Base-by-base conservation (phyloP, 2,888 invertebrate species). In the Lordiphosa andalusiaca region DNA sequence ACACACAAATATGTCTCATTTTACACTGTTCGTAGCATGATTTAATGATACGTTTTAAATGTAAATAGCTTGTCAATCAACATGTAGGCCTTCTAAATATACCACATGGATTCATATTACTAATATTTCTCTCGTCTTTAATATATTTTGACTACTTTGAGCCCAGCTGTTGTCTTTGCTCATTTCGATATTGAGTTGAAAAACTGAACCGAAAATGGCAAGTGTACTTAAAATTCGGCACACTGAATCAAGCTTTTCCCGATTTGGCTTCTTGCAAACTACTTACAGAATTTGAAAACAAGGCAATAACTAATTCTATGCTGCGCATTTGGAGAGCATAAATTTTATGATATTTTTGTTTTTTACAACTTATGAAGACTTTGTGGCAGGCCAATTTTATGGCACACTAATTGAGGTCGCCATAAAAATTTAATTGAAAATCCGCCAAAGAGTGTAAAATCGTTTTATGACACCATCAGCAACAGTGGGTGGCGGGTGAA, bases 341-440 rank as follows among this genome's bases (percentile, higher is more conserved):
- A 59, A 69, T 67, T 76, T 65, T 57, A 63, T 58, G 58, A 48
- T 53, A 66, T 59, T 59, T 30, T 30, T 71, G 62, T 78, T 71
- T 65, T 52, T 68, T 58, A 63, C 62, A 57, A 51, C 47, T 61
- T 53, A 62, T 66, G 66, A 66, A 71, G 63, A 57, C 50, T 67
- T 60, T 64, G 58, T 53, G 48, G 60, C 53, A 51, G 47, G 73
- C 67, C 42, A 56, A 70, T 64, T 81, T 84, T 57, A 66, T 69
- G 41, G 81, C 73, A 41, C 69, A 13, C 56, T 57, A 66, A 84
- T 84, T 84, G 82, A 54, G 75, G 80, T 66, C 64, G 42, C 9
- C 58, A 51, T 65, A 54, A 74, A 65, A 60, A 53, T 16, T 13
- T 33, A 66, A 44, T 56, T 50, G 51, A 42, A 58, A 61, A 52